Conservation (phyloP, 2,797 vertebrate species). For the Leptoclinus maculatus region DNA sequence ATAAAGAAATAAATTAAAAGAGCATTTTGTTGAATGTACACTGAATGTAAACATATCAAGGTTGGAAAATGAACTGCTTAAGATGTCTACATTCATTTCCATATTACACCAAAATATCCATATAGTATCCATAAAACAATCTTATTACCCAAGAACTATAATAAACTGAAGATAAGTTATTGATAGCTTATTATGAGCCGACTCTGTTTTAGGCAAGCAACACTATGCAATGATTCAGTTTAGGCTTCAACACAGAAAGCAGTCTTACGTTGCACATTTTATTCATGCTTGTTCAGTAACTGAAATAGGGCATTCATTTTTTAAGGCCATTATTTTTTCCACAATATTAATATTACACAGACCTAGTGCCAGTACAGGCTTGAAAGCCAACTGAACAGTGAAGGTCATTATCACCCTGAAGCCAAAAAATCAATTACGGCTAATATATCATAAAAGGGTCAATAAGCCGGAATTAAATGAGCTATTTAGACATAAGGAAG, state of each 20-base stretch:
- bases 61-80: not conserved
- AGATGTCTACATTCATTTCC: not conserved
- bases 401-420: constrained; percentile 26
- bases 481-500: constrained; percentile 4
- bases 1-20: not conserved
- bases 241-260: not conserved
- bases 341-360: constrained; percentile 8
- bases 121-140: not conserved
- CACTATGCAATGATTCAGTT: not conserved
- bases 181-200: not conserved
- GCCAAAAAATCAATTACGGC: constrained; percentile 26
- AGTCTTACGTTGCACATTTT: not conserved
- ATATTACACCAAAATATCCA: not conserved
- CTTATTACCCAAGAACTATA: not conserved
- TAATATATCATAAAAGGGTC: constrained; percentile 18
- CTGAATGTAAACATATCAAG: not conserved
- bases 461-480: not conserved
- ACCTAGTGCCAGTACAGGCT: not conserved
- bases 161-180: not conserved
- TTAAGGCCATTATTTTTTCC: constrained; percentile 14
- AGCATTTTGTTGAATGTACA: not conserved
- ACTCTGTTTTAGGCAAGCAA: not conserved
- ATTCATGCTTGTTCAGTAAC: not conserved
- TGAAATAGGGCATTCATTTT: constrained; percentile 15
- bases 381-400: constrained; percentile 6